A percentile compares a stretch with the other conserved stretches of the same genome.
phyloP scores from a whole-genome alignment of 92 coral and sea anemone genomes.

The Pocillopora meandrina region DNA sequence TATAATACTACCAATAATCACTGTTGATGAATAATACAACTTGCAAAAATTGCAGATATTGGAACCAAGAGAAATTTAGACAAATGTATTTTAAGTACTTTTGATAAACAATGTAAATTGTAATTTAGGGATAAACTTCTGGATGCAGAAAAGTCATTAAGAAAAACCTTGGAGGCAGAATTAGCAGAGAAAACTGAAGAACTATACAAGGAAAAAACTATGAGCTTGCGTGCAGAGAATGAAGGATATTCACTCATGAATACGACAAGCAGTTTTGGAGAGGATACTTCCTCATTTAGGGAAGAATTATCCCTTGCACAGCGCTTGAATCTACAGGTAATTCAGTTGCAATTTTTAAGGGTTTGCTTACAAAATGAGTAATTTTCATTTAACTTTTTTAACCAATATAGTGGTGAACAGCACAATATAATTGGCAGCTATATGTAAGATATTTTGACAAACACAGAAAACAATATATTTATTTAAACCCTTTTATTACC shows the following conservation, averaged over 20 bases:
- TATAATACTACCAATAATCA: too few relatives aligned
- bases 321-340: conserved; percentile 60
- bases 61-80: too few relatives aligned
- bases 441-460: too few relatives aligned
- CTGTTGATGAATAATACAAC: too few relatives aligned
- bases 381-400: not conserved
- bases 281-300: conserved; percentile 6
- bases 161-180: conserved; percentile 77
- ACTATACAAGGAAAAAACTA: conserved; percentile 66
- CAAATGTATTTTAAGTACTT: not conserved
- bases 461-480: too few relatives aligned
- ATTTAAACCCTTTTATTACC: too few relatives aligned
- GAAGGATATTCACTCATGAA: conserved; percentile 58
- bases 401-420: too few relatives aligned
- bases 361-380: too few relatives aligned
- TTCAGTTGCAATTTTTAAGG: not conserved
- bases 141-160: conserved; percentile 60
- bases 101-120: not conserved
- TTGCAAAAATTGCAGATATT: too few relatives aligned
- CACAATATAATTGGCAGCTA: too few relatives aligned
- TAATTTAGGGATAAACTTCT: conserved; percentile 65
- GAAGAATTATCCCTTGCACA: conserved; percentile 58
- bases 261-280: conserved; percentile 40
- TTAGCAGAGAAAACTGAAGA: conserved; percentile 77
- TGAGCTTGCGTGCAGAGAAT: conserved; percentile 24